Evolutionary conservation across 2,113 vertebrate species (phyloP), one percentile per base, ranked within the genome.

Genomic region (Psettodes erumei): DNA sequence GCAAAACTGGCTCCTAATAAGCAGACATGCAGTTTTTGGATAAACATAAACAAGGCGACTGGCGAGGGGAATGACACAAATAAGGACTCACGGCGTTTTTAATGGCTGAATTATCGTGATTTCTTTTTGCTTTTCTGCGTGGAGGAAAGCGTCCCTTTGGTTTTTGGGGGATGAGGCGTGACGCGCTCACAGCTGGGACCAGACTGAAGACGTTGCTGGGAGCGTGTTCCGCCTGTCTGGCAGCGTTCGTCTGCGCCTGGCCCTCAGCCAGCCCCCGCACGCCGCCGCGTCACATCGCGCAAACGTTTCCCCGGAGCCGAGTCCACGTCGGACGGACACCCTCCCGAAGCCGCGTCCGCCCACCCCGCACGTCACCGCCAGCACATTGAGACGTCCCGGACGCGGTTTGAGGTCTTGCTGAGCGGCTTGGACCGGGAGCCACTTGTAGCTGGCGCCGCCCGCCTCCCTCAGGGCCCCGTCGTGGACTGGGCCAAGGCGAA

Each of bases 181-280:
- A 88, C 86, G 85, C 80, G 84, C n/a, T n/a, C 86, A 82, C 90
- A 91, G 84, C 88, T 88, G 90, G 79, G 87, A 89, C 78, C 79
- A 85, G 81, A 86, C 73, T 55, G 86, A 77, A 83, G 86, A 88
- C 85, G 82, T 85, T 86, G 90, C 89, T 91, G 56, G 83, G 80
- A 91, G 89, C 90, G 38, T 88, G 84, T 86, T 88, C 75, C 60
- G 88, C 84, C 88, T 89, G 89, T 90, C 86, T 89, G 79, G 79
- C 82, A 86, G 84, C 74, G 79, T 84, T 81, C 59, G 38, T 88
- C 88, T 89, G 69, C n/a, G 59, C 74, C 87, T 86, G 89, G 86
- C 89, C 87, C 60, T 54, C 27, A 66, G 87, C 88, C 84, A 85
- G 8, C 77, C 77, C 81, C 65, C 84, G 70, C 85, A 70, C 38